Conservation (phyloP, 2,888 invertebrate species). For the Hemicrepidius hirtus region DNA sequence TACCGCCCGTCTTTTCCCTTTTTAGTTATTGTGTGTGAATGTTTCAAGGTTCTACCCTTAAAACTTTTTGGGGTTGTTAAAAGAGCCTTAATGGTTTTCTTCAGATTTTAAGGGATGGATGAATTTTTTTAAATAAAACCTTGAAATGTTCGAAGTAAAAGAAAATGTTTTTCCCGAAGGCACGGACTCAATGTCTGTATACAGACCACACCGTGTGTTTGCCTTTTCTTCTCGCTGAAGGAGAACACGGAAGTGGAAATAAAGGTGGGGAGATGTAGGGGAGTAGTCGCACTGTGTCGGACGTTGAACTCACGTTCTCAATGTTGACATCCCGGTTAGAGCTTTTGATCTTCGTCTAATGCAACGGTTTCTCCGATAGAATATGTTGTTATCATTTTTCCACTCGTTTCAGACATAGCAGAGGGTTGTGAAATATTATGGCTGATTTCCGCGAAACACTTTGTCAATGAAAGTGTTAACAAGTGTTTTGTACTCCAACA, state of each 20-base stretch:
- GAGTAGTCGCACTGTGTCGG: conserved; percentile 68
- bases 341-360: conserved; percentile 54
- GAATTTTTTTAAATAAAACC: too few species aligned
- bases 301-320: conserved; percentile 69
- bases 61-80: too few species aligned
- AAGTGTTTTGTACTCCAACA: conserved; percentile 32
- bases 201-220: conserved; percentile 25
- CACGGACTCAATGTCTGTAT: not conserved
- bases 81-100: too few species aligned
- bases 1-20: too few species aligned
- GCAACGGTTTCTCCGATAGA: conserved; percentile 1
- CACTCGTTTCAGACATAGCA: conserved; percentile 49
- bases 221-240: conserved; percentile 42
- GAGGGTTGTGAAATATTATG: conserved; percentile 30
- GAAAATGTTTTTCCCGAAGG: not conserved
- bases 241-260: conserved; percentile 52
- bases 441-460: conserved; percentile 28
- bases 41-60: too few species aligned
- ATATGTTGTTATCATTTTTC: conserved; percentile 44
- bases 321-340: conserved; percentile 69
- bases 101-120: too few species aligned
- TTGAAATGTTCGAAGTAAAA: not conserved
- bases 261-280: conserved; percentile 60
- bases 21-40: too few species aligned
- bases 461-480: conserved; percentile 48